Evolutionary conservation across 2,113 vertebrate species (phyloP).

Genomic region (Ptilonorhynchus violaceus): DNA sequence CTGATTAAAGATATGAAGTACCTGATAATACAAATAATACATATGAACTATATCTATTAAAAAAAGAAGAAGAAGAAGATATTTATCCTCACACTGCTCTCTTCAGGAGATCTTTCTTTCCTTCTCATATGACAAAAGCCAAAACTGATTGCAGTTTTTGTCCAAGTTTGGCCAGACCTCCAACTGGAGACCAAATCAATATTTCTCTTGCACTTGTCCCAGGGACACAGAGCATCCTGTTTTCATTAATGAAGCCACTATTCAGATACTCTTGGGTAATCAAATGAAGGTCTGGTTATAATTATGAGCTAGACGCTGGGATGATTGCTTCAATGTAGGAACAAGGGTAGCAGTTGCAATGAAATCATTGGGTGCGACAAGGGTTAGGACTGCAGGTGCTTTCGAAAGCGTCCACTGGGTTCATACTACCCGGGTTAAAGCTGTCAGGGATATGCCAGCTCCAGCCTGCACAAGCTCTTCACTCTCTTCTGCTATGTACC

Average conservation of each 20-base stretch:
- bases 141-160: background rate
- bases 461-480: background rate
- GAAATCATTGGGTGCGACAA: background rate
- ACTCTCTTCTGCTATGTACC: rapidly evolving
- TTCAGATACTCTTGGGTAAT: constrained; percentile 36
- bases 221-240: background rate
- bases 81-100: background rate
- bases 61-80: background rate
- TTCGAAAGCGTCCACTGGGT: background rate
- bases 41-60: background rate
- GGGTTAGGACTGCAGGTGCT: background rate
- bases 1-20: background rate
- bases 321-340: background rate
- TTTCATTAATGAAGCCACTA: constrained; percentile 39
- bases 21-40: background rate
- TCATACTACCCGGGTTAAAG: background rate
- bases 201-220: constrained; percentile 29
- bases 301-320: background rate
- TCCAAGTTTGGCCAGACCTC: background rate
- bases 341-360: background rate
- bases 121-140: background rate
- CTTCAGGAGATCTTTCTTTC: background rate
- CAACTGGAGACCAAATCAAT: background rate
- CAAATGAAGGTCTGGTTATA: constrained; percentile 19
- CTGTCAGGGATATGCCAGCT: background rate